phyloP scores from a whole-genome alignment of 35 echinoderm and acorn worm species.

The Heliocidaris tuberculata region DNA sequence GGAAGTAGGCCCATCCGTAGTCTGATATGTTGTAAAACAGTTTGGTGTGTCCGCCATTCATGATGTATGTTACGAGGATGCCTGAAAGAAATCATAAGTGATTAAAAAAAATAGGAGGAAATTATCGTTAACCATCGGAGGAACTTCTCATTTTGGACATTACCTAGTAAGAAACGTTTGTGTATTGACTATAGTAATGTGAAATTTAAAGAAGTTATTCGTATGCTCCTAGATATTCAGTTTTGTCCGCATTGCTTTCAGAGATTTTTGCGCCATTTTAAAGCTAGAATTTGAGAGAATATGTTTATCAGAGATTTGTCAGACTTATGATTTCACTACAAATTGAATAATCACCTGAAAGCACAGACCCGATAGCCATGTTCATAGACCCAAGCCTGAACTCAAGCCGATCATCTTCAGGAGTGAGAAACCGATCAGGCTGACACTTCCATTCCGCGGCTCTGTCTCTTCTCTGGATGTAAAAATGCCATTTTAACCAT shows the following conservation, averaged over 20 bases:
- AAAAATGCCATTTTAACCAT: conserved; percentile 40
- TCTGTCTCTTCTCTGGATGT: conserved; percentile 36
- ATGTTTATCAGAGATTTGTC: background rate
- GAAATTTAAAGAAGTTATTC: no score
- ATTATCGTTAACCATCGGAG: no score
- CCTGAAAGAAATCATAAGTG: conserved; percentile 13
- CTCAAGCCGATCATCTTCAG: conserved; percentile 48
- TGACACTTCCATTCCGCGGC: conserved; percentile 53
- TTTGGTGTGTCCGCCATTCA: conserved; percentile 36
- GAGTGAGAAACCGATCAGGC: conserved; percentile 42
- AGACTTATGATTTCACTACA: no score
- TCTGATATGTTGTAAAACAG: conserved; percentile 53
- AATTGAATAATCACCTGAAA: conserved; percentile 24
- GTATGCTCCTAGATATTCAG: no score
- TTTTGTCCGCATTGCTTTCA: no score
- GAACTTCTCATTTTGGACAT: no score
- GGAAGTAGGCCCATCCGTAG: conserved; percentile 43
- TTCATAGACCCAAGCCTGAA: conserved; percentile 39
- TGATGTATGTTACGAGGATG: conserved; percentile 46
- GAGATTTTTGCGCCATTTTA: no score
- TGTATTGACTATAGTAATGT: no score
- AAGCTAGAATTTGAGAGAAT: background rate
- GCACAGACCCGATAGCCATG: conserved; percentile 38
- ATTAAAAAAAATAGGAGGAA: background rate
- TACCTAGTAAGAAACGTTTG: no score